Evolutionary conservation across 2,888 invertebrate genomes (phyloP), one percentile per base, ranked within the genome.

Genomic region (Nematopogon swammerdamellus): DNA sequence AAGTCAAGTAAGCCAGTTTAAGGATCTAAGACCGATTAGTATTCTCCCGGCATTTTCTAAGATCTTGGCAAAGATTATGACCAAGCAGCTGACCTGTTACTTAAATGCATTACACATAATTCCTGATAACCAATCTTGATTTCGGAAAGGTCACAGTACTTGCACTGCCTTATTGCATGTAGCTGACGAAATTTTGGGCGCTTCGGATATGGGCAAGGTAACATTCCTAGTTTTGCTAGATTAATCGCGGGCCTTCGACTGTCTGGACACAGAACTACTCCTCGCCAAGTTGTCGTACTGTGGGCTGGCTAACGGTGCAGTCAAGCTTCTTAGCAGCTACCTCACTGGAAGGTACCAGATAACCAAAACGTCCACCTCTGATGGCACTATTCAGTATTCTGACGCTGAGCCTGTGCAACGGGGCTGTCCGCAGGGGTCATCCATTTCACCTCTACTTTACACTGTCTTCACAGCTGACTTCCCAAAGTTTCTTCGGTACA

Each of bases 141-240:
- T 46, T 25, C 46, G 46, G 3, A 46, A 25, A 46, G 25, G 46
- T 16, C 25, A 46, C 19, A 25, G 46, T 25, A 46, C 47, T 1
- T 52, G 50, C 20, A 50, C 54, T 17, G 53, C 56, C 14, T 20
- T 56, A 6, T 18, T 53, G 1, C 51, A 52, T 18, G 53, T 55
- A 1, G 52, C 54, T 19, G 55, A 56, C 36, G 53, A 55, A 42
- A 18, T 55, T 0, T 46, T 46, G 1, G 49, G 45, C 42, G 56
- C 55, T 3, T 51, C 53, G 0, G 56, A 56, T 20, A 18, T n/a
- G 14, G 53, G 51, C 8, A 30, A 47, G 11, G 47, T 49, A 17
- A 55, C 49, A 42, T 46, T 53, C 5, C 3, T 55, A 47, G 51
- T 55, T 3, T 36, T 55, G 2, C 36, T 55, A 2, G 55, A 55